Evolutionary conservation across 2,888 invertebrate species (phyloP), one percentile per base, ranked within the genome.

Genomic region (Drosophila austrosaltans): DNA sequence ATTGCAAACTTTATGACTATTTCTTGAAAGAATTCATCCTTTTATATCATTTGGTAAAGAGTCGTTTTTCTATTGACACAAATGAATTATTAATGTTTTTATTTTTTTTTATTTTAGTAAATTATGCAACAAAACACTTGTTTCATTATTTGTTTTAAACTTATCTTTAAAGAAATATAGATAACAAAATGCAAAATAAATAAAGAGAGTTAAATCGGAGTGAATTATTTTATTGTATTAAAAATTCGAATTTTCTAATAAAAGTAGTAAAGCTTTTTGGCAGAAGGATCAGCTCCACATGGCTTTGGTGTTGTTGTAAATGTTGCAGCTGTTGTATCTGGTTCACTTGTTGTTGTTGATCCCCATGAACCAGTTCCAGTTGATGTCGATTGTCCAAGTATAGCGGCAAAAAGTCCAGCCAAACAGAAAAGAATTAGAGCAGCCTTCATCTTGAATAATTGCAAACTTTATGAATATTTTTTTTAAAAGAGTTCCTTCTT

Each of bases 201-300:
- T 28, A 28, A 28, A 28, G 3, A 28, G 16, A 16, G 16, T 16
- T 16, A 16, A 16, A 16, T 16, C 16, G 16, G 16, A 16, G 16
- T 16, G 1, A 16, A 16, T 16, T 16, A 16, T 30, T 32, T 7
- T 16, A 5, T 44, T 16, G 22, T 7, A 3, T 28, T 16, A 1
- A 1, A 1, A 0, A 5, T 30, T 30, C 4, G 28, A 28, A 3
- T 3, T 0, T 25, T 57, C 62, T 12, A 57, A 20, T 63, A 70
- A 16, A 70, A 70, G 7, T 57, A 16, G 28, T 70, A 63, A 1
- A 70, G 0, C 28, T 70, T 70, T 3, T 40, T 40, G 30, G 25
- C 71, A 25, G 25, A 25, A 40, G 48, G 25, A 1, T 20, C 7
- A 2, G 30, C 10, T 2, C 32, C 70, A 36, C 70, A 69, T 7